Percentiles rank a stretch among this genome's conserved stretches.
Conservation (phyloP, 1,140 invertebrate species). For the Diorhabda sublineata region DNA sequence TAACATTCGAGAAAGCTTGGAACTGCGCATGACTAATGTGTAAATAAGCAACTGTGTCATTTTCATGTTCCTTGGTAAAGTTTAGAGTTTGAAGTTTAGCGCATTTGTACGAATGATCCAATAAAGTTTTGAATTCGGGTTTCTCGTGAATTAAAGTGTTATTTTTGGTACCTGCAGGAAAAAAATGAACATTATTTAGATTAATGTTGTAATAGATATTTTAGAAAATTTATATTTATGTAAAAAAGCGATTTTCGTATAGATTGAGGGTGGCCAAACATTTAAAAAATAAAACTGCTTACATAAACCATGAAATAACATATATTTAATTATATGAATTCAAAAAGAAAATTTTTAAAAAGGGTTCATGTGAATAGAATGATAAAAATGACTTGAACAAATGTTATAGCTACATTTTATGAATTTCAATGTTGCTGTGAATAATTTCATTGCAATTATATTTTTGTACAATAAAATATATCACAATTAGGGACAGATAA, state of each 20-base stretch:
- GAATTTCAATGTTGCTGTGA: too few species aligned
- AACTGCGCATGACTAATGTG: constrained; percentile 61
- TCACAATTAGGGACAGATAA: too few species aligned
- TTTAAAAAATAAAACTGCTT: too few species aligned
- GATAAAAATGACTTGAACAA: too few species aligned
- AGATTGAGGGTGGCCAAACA: background rate
- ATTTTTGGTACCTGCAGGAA: background rate
- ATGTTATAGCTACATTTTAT: too few species aligned
- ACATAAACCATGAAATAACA: too few species aligned
- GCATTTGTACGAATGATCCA: constrained; percentile 67
- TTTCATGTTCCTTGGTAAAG: constrained; percentile 46
- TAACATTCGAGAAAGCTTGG: constrained; percentile 62
- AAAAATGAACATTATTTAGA: constrained; percentile 2
- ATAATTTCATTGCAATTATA: too few species aligned
- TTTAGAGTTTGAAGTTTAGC: constrained; percentile 53
- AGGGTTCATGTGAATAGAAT: too few species aligned
- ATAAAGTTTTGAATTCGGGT: constrained; percentile 37
- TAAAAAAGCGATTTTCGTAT: background rate
- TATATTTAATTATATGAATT: too few species aligned
- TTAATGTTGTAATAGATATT: background rate
- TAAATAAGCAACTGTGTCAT: constrained; percentile 44
- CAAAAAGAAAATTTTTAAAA: too few species aligned
- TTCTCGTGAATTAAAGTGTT: constrained; percentile 24
- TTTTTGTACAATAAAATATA: too few species aligned
- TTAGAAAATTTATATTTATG: background rate